A percentile compares a stretch with the other conserved stretches of the same genome.
phyloP scores from a whole-genome alignment of 2,113 vertebrate species.

The Pelusios castaneus region DNA sequence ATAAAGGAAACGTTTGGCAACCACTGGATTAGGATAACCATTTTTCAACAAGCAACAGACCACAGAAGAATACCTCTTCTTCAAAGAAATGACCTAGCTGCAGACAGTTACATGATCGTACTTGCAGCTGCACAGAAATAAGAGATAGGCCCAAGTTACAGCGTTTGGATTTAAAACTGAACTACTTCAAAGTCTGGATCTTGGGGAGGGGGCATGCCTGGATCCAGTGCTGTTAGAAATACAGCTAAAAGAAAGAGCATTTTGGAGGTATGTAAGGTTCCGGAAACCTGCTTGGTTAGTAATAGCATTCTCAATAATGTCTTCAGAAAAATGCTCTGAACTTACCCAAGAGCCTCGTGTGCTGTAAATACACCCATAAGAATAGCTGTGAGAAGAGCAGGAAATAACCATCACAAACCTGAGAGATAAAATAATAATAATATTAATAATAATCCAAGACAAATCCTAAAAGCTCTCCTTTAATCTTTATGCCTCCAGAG shows the following conservation, averaged over 20 bases:
- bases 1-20: too few relatives aligned
- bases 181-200: rapidly evolving
- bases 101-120: rapidly evolving
- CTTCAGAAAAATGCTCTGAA: neutral
- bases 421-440: neutral
- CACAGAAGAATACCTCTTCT: rapidly evolving
- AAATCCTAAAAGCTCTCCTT: constrained; percentile 78
- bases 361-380: neutral
- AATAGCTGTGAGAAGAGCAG: neutral
- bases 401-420: constrained; percentile 12
- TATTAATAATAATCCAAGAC: constrained; percentile 69
- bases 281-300: rapidly evolving
- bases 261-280: rapidly evolving
- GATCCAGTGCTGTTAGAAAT: neutral
- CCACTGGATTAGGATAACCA: too few relatives aligned
- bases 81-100: neutral
- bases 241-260: rapidly evolving
- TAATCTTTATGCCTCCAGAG: constrained; percentile 78
- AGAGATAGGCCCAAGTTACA: neutral
- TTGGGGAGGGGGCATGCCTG: neutral
- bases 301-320: rapidly evolving
- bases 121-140: neutral
- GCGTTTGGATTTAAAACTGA: rapidly evolving
- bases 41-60: neutral
- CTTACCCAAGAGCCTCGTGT: neutral